phyloP scores from a whole-genome alignment of 2,113 vertebrate species.

The Engystomops pustulosus region DNA sequence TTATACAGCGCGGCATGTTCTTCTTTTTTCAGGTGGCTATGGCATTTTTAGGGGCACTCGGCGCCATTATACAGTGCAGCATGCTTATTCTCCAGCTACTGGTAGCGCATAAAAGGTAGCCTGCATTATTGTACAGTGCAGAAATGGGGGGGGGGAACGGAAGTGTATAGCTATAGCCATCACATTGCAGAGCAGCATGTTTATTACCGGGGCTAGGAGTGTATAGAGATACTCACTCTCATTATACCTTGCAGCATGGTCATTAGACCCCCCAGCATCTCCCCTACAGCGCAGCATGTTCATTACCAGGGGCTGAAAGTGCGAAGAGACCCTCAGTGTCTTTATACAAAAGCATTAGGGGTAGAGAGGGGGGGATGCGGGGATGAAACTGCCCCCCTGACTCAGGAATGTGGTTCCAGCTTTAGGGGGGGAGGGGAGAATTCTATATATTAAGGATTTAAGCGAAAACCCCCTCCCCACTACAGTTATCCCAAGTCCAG shows the following conservation, averaged over 20 bases:
- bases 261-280: too few relatives aligned
- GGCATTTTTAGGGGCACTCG: slow-evolving; percentile 40
- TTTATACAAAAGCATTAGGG: slow-evolving; percentile 44
- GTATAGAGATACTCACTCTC: slow-evolving; percentile 55
- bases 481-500: slow-evolving; percentile 43
- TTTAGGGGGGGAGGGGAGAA: slow-evolving; percentile 57
- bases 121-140: slow-evolving; percentile 55
- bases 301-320: slow-evolving; percentile 46
- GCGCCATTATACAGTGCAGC: slow-evolving; percentile 56
- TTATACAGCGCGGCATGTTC: slow-evolving; percentile 54
- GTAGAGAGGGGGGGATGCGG: slow-evolving; percentile 19
- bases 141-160: slow-evolving; percentile 16
- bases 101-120: slow-evolving; percentile 52
- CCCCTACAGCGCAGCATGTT: slow-evolving; percentile 47
- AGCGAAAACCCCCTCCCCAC: slow-evolving; percentile 54
- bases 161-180: slow-evolving; percentile 47
- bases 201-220: slow-evolving; percentile 52
- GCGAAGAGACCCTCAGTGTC: slow-evolving; percentile 41
- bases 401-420: slow-evolving; percentile 60
- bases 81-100: slow-evolving; percentile 57
- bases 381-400: slow-evolving; percentile 49
- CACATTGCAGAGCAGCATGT: slow-evolving; percentile 43
- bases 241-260: slow-evolving; percentile 41
- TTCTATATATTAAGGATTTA: slow-evolving; percentile 57
- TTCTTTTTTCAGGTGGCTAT: slow-evolving; percentile 51